These are phyloP conservation scores for Heteropelma amictum DNA, from an alignment of 2,888 invertebrate genomes.

Conservation along the genomic window DNA sequence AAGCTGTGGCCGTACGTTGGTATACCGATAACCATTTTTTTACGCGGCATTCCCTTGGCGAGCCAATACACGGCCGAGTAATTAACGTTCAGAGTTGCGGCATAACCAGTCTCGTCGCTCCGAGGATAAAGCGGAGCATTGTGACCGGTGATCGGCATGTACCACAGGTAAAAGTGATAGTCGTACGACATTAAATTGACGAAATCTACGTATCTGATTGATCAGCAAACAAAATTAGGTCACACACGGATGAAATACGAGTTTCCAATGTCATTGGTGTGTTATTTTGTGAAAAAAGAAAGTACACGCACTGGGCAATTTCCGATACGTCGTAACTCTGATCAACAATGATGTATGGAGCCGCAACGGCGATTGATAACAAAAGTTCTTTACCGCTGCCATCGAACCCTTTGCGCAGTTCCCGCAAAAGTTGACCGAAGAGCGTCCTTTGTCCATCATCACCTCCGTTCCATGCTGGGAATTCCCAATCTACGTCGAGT, in stretches of 20 bases:
- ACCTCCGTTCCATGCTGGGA: conserved; percentile 82
- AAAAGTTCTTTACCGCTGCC: conserved; percentile 80
- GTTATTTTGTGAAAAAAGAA: not conserved
- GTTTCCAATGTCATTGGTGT: not conserved
- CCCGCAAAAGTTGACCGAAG: conserved; percentile 86
- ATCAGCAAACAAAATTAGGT: not conserved
- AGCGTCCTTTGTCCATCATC: conserved; percentile 83
- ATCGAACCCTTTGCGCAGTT: conserved; percentile 84
- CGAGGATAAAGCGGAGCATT: conserved; percentile 89
- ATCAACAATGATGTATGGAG: conserved; percentile 86
- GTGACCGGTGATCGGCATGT: conserved; percentile 89
- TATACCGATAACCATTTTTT: conserved; percentile 90
- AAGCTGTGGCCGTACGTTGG: conserved; percentile 90
- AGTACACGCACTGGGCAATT: conserved; percentile 84
- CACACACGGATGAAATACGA: not conserved
- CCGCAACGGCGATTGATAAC: conserved; percentile 89
- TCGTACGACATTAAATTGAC: conserved; percentile 96
- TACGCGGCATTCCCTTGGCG: conserved; percentile 85
- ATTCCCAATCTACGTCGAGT: conserved; percentile 92
- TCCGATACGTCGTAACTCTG: conserved; percentile 88
- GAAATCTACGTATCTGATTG: conserved; percentile 82
- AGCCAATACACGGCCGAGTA: conserved; percentile 90
- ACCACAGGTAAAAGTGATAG: conserved; percentile 88
- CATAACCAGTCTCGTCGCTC: conserved; percentile 81
- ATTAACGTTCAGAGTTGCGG: conserved; percentile 88